Base-by-base conservation (phyloP, 2,113 vertebrate species). In the Poeciliopsis occidentalis region DNA sequence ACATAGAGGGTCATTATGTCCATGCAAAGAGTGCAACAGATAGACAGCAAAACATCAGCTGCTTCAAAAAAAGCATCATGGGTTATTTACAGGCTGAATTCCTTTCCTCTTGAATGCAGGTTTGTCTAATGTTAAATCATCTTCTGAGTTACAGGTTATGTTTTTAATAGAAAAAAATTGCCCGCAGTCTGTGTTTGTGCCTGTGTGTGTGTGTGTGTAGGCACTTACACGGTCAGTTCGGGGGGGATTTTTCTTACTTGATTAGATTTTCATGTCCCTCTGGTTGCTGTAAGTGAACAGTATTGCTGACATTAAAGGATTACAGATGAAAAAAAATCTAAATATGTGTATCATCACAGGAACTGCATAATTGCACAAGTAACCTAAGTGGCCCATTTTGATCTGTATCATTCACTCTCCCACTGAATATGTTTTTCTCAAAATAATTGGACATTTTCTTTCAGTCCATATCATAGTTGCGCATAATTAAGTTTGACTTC, bases 401-500 rank as follows among this genome's bases (percentile, higher is more conserved):
- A 92, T 89, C 86, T 89, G 81, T 87, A 91, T 90, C 91, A 91
- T 88, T 93, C 90, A 89, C 79, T 91, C 88, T 80, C 64, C 69
- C 72, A 85, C 75, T 34, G 68, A 89, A 88, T 86, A 79, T 91
- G 87, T 92, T 92, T 90, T 91, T 90, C 85, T 80, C 41, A 90
- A 92, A 92, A 92, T 93, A 94, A 94, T 93, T 94, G 93, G 91
- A 83, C 83, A 85, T 85, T 91, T 94, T 90, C 83, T 91, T 85
- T 82, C 78, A 69, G 85, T 92, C 81, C 84, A 88, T 87, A 88
- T 82, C 84, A 89, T 90, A 90, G 88, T 88, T 91, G 80, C 82
- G 85, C 82, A 89, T 93, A 93, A 93, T 93, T 92, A 90, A 91
- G 83, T 77, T 67, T 81, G 89, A 93, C 86, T 92, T 93, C 87